Base-by-base conservation (phyloP, 2,113 vertebrate species). In the Cynopterus brachyotis region DNA sequence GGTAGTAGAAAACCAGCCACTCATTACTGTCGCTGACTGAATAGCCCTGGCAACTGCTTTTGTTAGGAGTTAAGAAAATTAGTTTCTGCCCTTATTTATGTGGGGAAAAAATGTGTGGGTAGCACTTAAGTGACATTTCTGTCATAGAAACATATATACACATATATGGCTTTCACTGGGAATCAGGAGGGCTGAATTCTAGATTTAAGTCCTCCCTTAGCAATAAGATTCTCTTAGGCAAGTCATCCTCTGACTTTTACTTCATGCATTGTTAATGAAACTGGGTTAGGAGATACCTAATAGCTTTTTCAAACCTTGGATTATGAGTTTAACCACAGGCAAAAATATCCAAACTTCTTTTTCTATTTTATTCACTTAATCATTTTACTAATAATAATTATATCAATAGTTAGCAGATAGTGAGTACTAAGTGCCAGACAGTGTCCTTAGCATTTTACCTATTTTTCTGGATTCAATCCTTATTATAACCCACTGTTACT, bases 371-470 rank as follows among this genome's bases (percentile, higher is more conserved):
- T 60, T 80, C 60, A 73, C n/a, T 50, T 93, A 70, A 70, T 86
- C 86, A 22, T 87, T 81, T 89, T 72, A 64, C 96, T 91, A 28
- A 45, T 80, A 26, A 42, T 86, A 96, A 89, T 86, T 92, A 89
- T 35, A 62, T 32, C 76, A 47, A 95, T 57, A 70, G 26, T 37
- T 96, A 94, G 69, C 9, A 90, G 64, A 79, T 81, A 80, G 67
- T 78, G 60, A 88, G 24, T 66, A 53, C 60, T 73, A 89, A 79
- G 5, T 53, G 35, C 26, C 78, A 96, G 86, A 45, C 26, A 94
- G 24, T 59, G 28, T 93, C 78, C 55, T 62, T 82, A 67, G 40
- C n/a, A 82, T 86, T 64, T 59, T 60, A 67, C 24, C 32, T 76
- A 66, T 66, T 78, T 81, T 83, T 79, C 55, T 83, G 47, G 35